Conservation (phyloP, 2,888 invertebrate genomes). For the Nomada ruficornis region DNA sequence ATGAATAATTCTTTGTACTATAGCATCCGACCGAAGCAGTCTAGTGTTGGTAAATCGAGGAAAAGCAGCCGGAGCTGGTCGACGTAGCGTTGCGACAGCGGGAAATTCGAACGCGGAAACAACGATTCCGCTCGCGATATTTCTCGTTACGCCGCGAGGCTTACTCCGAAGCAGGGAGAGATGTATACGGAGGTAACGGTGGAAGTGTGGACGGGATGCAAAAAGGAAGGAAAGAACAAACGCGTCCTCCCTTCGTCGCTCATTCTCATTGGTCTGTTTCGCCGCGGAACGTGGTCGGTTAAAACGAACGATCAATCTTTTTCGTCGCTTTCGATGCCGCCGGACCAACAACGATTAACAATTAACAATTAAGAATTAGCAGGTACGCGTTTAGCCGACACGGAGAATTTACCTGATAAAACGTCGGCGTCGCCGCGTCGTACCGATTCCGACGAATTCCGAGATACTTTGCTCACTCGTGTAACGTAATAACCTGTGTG, state of each 20-base stretch:
- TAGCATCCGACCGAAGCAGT: constrained; percentile 30
- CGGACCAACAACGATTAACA: background rate
- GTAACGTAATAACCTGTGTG: background rate
- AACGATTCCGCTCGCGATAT: constrained; percentile 28
- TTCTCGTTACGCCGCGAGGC: constrained; percentile 6
- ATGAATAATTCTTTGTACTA: constrained; percentile 30
- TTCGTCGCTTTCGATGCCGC: background rate
- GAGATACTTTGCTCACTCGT: background rate
- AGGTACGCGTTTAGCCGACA: background rate
- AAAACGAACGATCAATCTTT: constrained; percentile 36
- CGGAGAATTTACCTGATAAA: background rate
- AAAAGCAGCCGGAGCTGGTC: constrained; percentile 8
- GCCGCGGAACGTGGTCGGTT: constrained; percentile 10
- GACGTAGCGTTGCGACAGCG: background rate
- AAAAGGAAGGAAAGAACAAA: constrained; percentile 36
- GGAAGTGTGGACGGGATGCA: constrained; percentile 8
- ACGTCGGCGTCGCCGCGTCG: background rate
- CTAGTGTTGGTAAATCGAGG: constrained; percentile 59
- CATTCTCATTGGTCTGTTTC: constrained; percentile 31
- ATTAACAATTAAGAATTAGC: constrained; percentile 39
- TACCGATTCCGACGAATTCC: background rate
- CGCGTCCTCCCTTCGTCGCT: constrained; percentile 35
- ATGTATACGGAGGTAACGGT: background rate
- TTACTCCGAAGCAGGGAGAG: background rate
- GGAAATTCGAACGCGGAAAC: constrained; percentile 38